Conservation (phyloP, 2,888 invertebrate species). For the Troilus luridus region DNA sequence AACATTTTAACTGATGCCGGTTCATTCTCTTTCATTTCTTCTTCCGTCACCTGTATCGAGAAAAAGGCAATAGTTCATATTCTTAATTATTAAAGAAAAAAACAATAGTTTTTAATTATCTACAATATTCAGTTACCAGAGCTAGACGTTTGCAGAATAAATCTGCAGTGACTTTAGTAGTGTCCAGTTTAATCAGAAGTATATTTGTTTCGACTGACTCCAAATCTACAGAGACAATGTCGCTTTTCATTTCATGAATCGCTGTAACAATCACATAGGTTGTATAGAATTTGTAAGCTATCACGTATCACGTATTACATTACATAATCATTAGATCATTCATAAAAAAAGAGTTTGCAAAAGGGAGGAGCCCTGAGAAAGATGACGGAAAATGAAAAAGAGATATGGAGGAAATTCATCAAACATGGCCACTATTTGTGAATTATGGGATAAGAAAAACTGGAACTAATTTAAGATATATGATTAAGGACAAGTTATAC, state of each 20-base stretch:
- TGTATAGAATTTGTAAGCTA: background rate
- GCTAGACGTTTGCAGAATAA: conserved; percentile 74
- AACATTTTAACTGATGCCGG: conserved; percentile 68
- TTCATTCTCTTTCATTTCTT: conserved; percentile 70
- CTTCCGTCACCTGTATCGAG: conserved; percentile 68
- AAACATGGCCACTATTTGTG: no score
- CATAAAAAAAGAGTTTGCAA: no score
- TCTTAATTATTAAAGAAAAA: background rate
- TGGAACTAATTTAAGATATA: no score
- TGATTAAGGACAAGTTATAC: no score
- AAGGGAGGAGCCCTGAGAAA: no score
- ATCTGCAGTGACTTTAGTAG: conserved; percentile 72
- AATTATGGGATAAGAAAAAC: no score
- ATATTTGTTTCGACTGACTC: conserved; percentile 81
- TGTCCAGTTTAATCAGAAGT: conserved; percentile 76
- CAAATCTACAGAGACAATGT: conserved; percentile 76
- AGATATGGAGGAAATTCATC: no score
- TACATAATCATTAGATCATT: no score
- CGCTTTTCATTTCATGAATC: conserved; percentile 72
- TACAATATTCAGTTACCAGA: conserved; percentile 65
- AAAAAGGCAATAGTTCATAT: background rate
- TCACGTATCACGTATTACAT: background rate
- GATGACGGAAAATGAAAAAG: no score
- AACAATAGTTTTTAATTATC: background rate
- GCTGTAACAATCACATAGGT: conserved; percentile 61